Evolutionary conservation across 2,113 vertebrate genomes (phyloP), one percentile per base, ranked within the genome.

Genomic region (Dascyllus trimaculatus): DNA sequence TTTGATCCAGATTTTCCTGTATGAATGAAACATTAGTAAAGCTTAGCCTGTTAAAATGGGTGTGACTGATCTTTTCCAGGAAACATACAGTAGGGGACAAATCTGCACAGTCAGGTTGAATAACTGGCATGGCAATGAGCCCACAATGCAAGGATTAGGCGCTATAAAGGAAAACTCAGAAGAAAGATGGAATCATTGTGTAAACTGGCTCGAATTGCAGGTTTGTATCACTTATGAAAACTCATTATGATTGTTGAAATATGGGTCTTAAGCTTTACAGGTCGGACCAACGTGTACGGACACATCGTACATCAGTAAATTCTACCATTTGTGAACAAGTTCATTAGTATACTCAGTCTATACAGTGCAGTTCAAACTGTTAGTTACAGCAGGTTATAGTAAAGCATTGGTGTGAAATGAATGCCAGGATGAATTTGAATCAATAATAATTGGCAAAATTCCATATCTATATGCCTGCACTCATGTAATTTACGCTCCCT

Each of bases 1-100:
- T 84, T 73, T 71, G 74, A 88, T 90, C 86, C 89, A 92, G 83
- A 78, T 85, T 86, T 85, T 87, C 79, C 80, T 77, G 82, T 83
- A 68, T 85, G 66, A 90, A 90, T 88, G 88, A 91, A 89, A 93
- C 79, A 88, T 82, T 81, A 91, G 71, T 78, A 69, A 85, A 82
- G 79, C 51, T 22, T 56, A 86, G 79, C 57, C 64, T 72, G 74
- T 74, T 83, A 64, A 67, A 80, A 78, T 76, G 83, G 88, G 85
- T 86, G 88, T 75, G 89, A 89, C 72, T 69, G 84, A 83, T 72
- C 76, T 66, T 21, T 80, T 79, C 52, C 82, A 85, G 71, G 51
- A 74, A 76, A 71, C 19, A 70, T 72, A 75, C 63, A 71, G 67
- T 52, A 69, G 17, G 18, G 46, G 46, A 83, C 74, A 82, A 69